Evolutionary conservation across 2,113 vertebrate genomes (phyloP).

Genomic region (human): DNA sequence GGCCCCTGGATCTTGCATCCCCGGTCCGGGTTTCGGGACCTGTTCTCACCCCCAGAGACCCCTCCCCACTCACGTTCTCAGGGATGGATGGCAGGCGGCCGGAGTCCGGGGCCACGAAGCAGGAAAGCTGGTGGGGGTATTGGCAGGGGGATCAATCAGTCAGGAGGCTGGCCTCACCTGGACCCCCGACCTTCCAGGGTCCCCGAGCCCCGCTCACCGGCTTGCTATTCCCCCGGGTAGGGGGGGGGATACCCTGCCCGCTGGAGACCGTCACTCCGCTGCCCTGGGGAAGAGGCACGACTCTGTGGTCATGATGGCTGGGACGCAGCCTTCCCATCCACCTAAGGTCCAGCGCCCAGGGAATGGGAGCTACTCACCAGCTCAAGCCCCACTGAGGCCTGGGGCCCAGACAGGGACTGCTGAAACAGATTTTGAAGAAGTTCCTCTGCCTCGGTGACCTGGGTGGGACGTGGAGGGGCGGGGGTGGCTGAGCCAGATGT

Average conservation of each 20-base stretch:
- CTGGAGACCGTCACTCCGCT: conserved; percentile 18
- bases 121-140: conserved; percentile 84
- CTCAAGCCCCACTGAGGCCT: conserved; percentile 82
- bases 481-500: not conserved
- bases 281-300: not conserved
- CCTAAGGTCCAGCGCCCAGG: accelerated
- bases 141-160: not conserved
- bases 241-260: not conserved
- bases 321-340: not conserved
- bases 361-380: conserved; percentile 83
- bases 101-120: conserved; percentile 91
- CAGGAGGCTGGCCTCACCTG: not conserved
- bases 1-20: not conserved
- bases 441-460: conserved; percentile 86
- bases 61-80: conserved; percentile 89
- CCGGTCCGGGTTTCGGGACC: not conserved
- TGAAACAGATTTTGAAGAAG: conserved; percentile 85
- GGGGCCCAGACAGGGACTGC: conserved; percentile 81
- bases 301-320: not conserved
- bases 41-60: conserved; percentile 78
- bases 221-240: conserved; percentile 24
- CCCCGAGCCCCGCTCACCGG: conserved; percentile 52
- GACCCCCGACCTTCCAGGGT: not conserved
- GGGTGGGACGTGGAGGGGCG: not conserved
- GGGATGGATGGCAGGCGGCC: conserved; percentile 91